These are phyloP conservation scores for Hemithea aestivaria DNA, from an alignment of 2,888 invertebrate species.

Conservation along the genomic window DNA sequence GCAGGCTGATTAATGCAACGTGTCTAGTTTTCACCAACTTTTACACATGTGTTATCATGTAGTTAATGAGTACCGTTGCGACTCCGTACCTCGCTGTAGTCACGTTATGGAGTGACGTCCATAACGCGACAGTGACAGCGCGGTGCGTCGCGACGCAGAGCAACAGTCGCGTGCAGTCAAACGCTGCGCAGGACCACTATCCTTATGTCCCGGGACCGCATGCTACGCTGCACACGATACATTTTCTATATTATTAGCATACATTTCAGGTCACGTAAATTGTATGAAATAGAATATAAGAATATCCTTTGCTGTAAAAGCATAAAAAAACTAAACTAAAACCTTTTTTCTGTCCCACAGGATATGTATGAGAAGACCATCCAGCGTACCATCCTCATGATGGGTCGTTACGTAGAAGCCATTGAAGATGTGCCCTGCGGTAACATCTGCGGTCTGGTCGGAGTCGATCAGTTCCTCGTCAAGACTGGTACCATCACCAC, in stretches of 20 bases:
- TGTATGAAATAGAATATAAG: too few species aligned
- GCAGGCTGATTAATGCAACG: too few species aligned
- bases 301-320: too few species aligned
- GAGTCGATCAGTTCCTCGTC: constrained; percentile 99
- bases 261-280: too few species aligned
- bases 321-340: too few species aligned
- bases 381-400: constrained; percentile 99
- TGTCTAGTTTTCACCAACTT: too few species aligned
- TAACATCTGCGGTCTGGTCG: constrained; percentile 99
- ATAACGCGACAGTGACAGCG: constrained; percentile 36
- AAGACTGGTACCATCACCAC: constrained; percentile 99
- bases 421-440: constrained; percentile 99
- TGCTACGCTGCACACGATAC: constrained; percentile 79
- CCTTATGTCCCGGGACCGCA: constrained; percentile 86
- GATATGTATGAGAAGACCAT: constrained; percentile 99
- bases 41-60: too few species aligned
- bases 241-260: constrained; percentile 29
- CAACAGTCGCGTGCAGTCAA: constrained; percentile 63
- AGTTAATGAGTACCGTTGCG: constrained; percentile 32
- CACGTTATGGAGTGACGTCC: constrained; percentile 9
- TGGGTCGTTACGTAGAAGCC: constrained; percentile 99
- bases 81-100: constrained; percentile 56
- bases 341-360: constrained; percentile 36
- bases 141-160: constrained; percentile 82
- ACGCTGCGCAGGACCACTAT: constrained; percentile 90